phyloP scores from a whole-genome alignment of 1,140 invertebrate genomes.

The Aphaenogaster floridana region DNA sequence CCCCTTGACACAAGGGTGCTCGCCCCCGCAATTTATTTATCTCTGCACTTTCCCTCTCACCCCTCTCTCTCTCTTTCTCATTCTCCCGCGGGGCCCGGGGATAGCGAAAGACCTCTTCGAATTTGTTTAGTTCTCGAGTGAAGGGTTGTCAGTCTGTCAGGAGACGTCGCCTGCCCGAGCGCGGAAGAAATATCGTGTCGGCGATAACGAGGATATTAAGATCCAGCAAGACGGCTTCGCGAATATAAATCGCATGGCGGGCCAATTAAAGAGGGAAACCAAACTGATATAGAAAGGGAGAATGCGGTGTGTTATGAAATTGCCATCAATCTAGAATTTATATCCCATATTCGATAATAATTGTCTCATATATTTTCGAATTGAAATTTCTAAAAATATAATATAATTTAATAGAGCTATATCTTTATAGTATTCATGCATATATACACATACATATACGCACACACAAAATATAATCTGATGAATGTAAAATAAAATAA shows the following conservation, averaged over 20 bases:
- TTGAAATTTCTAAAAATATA: not conserved
- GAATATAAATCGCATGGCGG: conserved; percentile 47
- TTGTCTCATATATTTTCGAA: not conserved
- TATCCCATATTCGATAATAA: not conserved
- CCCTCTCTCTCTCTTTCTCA: conserved; percentile 12
- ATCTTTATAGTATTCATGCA: not conserved
- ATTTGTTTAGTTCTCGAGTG: conserved; percentile 60
- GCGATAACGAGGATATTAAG: conserved; percentile 66
- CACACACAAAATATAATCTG: not conserved
- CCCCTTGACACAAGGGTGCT: conserved; percentile 29
- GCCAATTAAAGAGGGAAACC: conserved; percentile 48
- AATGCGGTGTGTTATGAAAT: not conserved
- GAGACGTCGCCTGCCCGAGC: conserved; percentile 28
- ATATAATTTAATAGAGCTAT: not conserved
- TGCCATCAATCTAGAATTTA: not conserved
- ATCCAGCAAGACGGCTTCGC: conserved; percentile 41
- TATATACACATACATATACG: not conserved
- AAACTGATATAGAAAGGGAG: conserved; percentile 15
- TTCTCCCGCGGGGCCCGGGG: not conserved
- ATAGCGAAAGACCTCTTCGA: conserved; percentile 64
- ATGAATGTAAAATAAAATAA: conserved; percentile 7
- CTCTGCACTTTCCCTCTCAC: conserved; percentile 38
- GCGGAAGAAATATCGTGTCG: conserved; percentile 59
- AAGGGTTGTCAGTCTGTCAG: conserved; percentile 68
- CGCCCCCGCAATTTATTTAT: conserved; percentile 73